phyloP scores from a whole-genome alignment of 2,888 invertebrate species.

The Nemoura dubitans region DNA sequence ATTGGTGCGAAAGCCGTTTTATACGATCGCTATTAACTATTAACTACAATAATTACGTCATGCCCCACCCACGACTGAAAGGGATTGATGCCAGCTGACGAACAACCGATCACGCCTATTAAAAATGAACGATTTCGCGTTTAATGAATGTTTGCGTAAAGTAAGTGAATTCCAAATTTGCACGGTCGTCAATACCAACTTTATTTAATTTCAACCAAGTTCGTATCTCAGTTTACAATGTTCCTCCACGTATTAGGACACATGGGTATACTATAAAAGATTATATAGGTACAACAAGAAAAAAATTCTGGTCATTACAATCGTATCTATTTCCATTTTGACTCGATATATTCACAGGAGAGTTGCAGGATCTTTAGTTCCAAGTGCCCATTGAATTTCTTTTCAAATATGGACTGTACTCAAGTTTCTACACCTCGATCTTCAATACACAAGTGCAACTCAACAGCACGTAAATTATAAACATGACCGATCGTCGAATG shows the following conservation, averaged over 20 bases:
- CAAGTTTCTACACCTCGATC: neutral
- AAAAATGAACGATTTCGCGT: slow-evolving; percentile 13
- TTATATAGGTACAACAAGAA: too few relatives aligned
- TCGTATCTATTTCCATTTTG: too few relatives aligned
- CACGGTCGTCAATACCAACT: neutral
- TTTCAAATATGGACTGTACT: too few relatives aligned
- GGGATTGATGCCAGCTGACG: slow-evolving; percentile 49
- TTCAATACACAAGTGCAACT: neutral
- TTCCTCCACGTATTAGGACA: too few relatives aligned
- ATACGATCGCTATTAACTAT: slow-evolving; percentile 50
- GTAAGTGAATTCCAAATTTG: too few relatives aligned
- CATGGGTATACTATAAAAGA: too few relatives aligned
- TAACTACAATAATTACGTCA: slow-evolving; percentile 50
- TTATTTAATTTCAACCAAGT: neutral
- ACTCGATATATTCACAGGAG: too few relatives aligned
- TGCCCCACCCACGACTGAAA: slow-evolving; percentile 47
- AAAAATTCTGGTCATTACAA: too few relatives aligned
- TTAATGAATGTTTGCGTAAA: slow-evolving; percentile 25
- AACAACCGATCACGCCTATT: slow-evolving; percentile 7
- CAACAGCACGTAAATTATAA: neutral
- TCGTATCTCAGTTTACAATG: too few relatives aligned
- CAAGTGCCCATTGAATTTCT: too few relatives aligned
- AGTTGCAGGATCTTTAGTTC: too few relatives aligned
- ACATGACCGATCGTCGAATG: neutral
- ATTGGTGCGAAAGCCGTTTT: slow-evolving; percentile 51